These are phyloP conservation scores for Aphrophora alni DNA, from an alignment of 2,888 invertebrate species.

Conservation along the genomic window DNA sequence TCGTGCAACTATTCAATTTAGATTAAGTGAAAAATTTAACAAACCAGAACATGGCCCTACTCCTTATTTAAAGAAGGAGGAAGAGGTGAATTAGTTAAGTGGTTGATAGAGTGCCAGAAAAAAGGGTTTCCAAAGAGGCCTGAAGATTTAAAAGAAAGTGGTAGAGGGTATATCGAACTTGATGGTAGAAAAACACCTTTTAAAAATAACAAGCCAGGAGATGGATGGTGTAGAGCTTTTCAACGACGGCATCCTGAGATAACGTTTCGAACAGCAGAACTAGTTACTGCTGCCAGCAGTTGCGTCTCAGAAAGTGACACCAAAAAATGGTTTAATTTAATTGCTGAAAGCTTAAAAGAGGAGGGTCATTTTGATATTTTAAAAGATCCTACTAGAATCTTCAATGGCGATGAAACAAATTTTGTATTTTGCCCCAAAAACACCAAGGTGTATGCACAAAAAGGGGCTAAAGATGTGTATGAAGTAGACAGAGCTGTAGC, in stretches of 20 bases:
- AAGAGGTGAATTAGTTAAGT: not conserved
- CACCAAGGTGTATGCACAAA: slow-evolving; percentile 49
- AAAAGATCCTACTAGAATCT: slow-evolving; percentile 50
- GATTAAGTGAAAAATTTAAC: not conserved
- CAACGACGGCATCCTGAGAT: slow-evolving; percentile 49
- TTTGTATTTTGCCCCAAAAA: slow-evolving; percentile 54
- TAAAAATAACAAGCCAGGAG: slow-evolving; percentile 46
- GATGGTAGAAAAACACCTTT: slow-evolving; percentile 33
- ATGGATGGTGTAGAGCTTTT: slow-evolving; percentile 51
- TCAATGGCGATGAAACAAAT: slow-evolving; percentile 53
- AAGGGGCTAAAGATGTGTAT: slow-evolving; percentile 53
- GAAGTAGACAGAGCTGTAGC: slow-evolving; percentile 54
- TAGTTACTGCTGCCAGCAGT: slow-evolving; percentile 51
- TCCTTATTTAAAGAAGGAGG: not conserved
- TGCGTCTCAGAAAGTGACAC: slow-evolving; percentile 50
- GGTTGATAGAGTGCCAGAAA: not conserved
- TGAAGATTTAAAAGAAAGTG: slow-evolving; percentile 47
- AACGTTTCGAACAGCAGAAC: slow-evolving; percentile 47
- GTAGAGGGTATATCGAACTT: slow-evolving; percentile 44
- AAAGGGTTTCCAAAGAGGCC: slow-evolving; percentile 54
- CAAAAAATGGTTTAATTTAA: slow-evolving; percentile 49
- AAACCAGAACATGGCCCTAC: slow-evolving; percentile 23
- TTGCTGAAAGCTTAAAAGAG: slow-evolving; percentile 47
- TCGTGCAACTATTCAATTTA: slow-evolving; percentile 24
- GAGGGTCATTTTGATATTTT: slow-evolving; percentile 45